phyloP scores from a whole-genome alignment of 2,113 vertebrate species.

The Empidonax alnorum region DNA sequence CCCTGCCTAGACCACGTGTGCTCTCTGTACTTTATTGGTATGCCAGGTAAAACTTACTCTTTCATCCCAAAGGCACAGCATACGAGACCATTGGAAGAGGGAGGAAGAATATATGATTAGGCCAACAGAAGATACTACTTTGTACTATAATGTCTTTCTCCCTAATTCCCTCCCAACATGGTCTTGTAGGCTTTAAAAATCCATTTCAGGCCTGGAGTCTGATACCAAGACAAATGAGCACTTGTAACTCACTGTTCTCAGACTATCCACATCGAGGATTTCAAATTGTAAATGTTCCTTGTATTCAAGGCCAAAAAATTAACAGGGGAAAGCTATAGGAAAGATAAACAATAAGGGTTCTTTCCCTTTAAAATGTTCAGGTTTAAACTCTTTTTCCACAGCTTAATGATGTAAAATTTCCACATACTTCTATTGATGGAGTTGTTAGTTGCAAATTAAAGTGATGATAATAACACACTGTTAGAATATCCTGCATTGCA shows the following conservation, averaged over 20 bases:
- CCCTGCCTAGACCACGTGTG: neutral
- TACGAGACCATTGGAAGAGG: neutral
- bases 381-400: neutral
- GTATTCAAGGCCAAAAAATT: neutral
- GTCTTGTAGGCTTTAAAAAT: neutral
- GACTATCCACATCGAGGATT: neutral
- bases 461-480: neutral
- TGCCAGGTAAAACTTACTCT: neutral
- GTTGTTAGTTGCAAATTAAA: neutral
- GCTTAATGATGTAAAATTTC: neutral
- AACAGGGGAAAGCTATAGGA: neutral
- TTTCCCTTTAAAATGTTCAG: neutral
- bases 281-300: neutral
- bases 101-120: neutral
- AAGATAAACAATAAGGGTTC: neutral
- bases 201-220: neutral
- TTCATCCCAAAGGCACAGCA: neutral
- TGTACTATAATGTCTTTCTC: neutral
- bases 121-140: neutral
- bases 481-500: neutral
- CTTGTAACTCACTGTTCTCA: neutral
- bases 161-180: neutral
- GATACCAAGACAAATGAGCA: neutral
- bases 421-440: neutral
- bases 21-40: neutral